These are phyloP conservation scores for Etheostoma nigrum DNA, from an alignment of 2,797 vertebrate species.

Conservation along the genomic window DNA sequence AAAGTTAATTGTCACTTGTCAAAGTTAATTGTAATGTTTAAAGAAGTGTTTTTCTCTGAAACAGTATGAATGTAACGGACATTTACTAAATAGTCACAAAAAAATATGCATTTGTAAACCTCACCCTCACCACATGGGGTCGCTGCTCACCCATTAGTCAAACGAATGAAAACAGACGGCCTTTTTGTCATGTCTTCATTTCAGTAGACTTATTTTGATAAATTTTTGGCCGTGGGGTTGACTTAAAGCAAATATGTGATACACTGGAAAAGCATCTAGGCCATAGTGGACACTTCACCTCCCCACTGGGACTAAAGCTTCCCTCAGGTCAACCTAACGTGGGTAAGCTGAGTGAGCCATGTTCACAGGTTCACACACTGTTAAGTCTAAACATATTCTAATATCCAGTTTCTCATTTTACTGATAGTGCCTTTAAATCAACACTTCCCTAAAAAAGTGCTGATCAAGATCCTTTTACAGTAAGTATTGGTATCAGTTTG, in stretches of 20 bases:
- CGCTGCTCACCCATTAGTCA: slow-evolving; percentile 9
- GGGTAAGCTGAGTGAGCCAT: neutral
- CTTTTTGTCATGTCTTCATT: neutral
- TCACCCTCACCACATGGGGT: slow-evolving; percentile 6
- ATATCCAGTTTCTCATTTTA: no score
- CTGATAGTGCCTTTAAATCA: no score
- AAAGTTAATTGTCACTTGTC: no score
- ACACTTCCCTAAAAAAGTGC: no score
- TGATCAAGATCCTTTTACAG: no score
- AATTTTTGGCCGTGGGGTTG: neutral
- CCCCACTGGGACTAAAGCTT: neutral
- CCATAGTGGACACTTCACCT: neutral
- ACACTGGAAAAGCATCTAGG: neutral
- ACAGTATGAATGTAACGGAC: neutral
- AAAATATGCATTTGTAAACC: neutral
- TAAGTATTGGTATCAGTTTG: no score
- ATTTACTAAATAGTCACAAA: no score
- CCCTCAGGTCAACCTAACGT: neutral
- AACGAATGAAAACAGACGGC: neutral
- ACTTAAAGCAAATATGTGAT: neutral
- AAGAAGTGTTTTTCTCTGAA: neutral
- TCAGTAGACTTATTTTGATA: neutral
- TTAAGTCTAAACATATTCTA: neutral
- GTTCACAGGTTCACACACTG: neutral
- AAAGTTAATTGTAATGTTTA: neutral